Evolutionary conservation across 2,797 vertebrate genomes (phyloP).

Genomic region (Loris lydekkerianus): DNA sequence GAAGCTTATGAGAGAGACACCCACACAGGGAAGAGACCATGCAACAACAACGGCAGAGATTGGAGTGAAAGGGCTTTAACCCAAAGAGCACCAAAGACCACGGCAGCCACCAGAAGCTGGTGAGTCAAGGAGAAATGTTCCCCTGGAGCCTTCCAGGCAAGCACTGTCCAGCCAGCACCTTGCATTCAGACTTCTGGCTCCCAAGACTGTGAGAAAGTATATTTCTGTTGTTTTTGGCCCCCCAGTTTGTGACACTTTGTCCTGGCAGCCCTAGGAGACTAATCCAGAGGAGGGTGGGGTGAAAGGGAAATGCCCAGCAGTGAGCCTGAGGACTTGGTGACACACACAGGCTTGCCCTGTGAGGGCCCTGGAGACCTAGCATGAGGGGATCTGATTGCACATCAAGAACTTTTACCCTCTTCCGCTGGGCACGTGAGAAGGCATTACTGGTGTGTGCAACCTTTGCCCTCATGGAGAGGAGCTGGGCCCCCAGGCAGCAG

Average conservation of each 20-base stretch:
- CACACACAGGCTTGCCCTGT: not conserved
- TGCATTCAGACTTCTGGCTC: not conserved
- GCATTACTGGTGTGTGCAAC: not conserved
- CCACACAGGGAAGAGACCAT: not conserved
- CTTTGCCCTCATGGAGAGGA: not conserved
- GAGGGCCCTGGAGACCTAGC: not conserved
- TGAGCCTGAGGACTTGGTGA: not conserved
- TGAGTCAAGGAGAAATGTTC: not conserved
- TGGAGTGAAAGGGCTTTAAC: not conserved
- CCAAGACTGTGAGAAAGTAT: not conserved
- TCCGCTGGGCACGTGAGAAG: not conserved
- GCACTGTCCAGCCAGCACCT: rapidly evolving
- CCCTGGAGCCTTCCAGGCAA: not conserved
- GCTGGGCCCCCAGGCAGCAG: not conserved
- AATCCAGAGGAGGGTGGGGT: not conserved
- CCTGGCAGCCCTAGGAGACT: not conserved
- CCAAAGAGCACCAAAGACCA: not conserved
- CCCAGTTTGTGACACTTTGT: not conserved
- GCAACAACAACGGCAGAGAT: not conserved
- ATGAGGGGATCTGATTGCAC: not conserved
- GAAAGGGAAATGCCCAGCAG: not conserved
- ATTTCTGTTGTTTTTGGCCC: not conserved
- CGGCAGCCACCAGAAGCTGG: not conserved
- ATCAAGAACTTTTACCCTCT: not conserved
- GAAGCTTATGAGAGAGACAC: not conserved